phyloP scores from a whole-genome alignment of 2,113 vertebrate species.

The Plestiodon gilberti region DNA sequence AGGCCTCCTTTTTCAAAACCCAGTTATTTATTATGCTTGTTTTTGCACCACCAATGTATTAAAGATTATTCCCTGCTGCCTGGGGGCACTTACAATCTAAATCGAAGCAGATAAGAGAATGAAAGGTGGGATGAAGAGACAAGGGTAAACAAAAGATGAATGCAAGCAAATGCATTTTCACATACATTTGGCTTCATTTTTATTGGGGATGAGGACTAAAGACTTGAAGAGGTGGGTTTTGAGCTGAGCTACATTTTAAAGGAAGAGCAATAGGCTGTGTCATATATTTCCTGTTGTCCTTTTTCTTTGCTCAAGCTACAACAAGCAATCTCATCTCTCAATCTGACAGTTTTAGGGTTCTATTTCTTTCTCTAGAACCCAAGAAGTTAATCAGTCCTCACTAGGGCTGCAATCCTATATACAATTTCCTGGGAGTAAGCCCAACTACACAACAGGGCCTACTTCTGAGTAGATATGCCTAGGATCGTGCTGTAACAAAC shows the following conservation, averaged over 20 bases:
- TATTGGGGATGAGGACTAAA: not conserved
- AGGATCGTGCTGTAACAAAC: too few relatives aligned
- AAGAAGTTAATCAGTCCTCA: too few relatives aligned
- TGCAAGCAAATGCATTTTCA: not conserved
- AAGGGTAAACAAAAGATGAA: not conserved
- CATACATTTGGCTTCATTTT: not conserved
- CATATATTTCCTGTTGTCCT: not conserved
- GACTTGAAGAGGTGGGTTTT: not conserved
- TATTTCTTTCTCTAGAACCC: too few relatives aligned
- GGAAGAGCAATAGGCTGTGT: not conserved
- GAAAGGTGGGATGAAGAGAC: too few relatives aligned
- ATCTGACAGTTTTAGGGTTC: not conserved
- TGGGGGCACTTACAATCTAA: not conserved
- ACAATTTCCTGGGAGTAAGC: too few relatives aligned
- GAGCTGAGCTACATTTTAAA: not conserved
- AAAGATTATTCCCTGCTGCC: not conserved
- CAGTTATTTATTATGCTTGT: not conserved
- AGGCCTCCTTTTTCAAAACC: not conserved
- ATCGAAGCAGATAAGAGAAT: not conserved
- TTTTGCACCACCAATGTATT: not conserved
- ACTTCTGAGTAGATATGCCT: too few relatives aligned
- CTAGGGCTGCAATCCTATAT: too few relatives aligned
- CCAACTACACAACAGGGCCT: too few relatives aligned
- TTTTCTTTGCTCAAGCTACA: not conserved
- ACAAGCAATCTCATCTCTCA: not conserved